Conservation (phyloP, 2,113 vertebrate genomes). For the Ascaphus truei region DNA sequence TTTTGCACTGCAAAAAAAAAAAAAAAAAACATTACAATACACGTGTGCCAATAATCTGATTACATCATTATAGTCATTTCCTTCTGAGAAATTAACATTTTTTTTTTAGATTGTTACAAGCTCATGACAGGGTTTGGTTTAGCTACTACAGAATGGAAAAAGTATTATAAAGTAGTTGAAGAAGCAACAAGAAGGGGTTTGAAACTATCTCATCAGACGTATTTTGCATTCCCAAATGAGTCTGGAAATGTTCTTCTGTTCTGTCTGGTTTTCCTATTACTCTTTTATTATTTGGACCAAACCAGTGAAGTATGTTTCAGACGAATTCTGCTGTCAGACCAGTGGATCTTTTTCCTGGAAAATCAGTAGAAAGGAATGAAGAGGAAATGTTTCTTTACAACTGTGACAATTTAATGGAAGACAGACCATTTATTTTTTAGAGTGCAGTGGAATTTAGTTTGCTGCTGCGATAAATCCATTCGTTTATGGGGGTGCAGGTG, state of each 20-base stretch:
- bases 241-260: constrained; percentile 69
- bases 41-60: no score
- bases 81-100: neutral
- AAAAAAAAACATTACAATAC: no score
- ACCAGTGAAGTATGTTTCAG: constrained; percentile 40
- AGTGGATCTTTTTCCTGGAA: constrained; percentile 20
- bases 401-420: constrained; percentile 35
- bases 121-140: constrained; percentile 14
- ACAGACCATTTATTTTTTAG: neutral
- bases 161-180: constrained; percentile 45
- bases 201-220: constrained; percentile 57
- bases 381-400: neutral
- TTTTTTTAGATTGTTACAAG: neutral
- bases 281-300: constrained; percentile 58
- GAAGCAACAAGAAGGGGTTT: constrained; percentile 39
- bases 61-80: no score
- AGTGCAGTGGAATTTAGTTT: neutral
- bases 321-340: constrained; percentile 30
- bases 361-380: constrained; percentile 26
- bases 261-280: constrained; percentile 53
- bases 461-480: neutral
- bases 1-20: no score
- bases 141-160: constrained; percentile 57
- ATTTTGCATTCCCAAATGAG: constrained; percentile 65
- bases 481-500: neutral